These are phyloP conservation scores for Leuctra nigra DNA, from an alignment of 2,888 invertebrate species.

Conservation along the genomic window DNA sequence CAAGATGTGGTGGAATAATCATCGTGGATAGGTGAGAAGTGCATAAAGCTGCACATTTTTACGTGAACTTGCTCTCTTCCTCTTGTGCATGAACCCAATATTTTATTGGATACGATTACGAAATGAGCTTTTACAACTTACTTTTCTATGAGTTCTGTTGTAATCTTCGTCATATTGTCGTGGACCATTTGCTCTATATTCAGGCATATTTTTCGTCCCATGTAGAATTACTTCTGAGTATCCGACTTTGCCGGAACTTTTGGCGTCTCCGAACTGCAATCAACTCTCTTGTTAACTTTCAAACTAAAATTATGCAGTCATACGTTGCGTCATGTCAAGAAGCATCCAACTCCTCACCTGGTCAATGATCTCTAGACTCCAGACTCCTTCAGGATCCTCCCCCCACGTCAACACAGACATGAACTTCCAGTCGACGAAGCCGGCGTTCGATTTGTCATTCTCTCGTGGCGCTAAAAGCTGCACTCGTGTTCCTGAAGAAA, in stretches of 20 bases:
- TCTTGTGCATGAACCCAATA: too few relatives aligned
- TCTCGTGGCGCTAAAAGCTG: slow-evolving; percentile 63
- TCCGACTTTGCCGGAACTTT: slow-evolving; percentile 53
- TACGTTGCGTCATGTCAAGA: background rate
- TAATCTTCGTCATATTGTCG: slow-evolving; percentile 49
- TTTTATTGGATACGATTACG: too few relatives aligned
- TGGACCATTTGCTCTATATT: slow-evolving; percentile 52
- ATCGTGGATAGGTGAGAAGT: too few relatives aligned
- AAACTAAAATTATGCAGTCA: too few relatives aligned
- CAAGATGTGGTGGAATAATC: background rate
- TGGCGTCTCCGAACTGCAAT: slow-evolving; percentile 41
- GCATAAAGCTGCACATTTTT: background rate
- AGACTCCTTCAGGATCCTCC: slow-evolving; percentile 65
- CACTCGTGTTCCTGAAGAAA: slow-evolving; percentile 55
- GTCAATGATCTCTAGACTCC: slow-evolving; percentile 49
- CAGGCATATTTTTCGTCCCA: slow-evolving; percentile 59
- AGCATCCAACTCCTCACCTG: slow-evolving; percentile 41
- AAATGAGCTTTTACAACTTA: too few relatives aligned
- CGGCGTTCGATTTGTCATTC: slow-evolving; percentile 59
- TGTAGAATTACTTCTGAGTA: slow-evolving; percentile 57
- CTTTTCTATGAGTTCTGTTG: slow-evolving; percentile 39
- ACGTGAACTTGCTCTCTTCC: too few relatives aligned
- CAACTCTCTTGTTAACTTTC: too few relatives aligned
- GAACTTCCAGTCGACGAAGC: slow-evolving; percentile 77
- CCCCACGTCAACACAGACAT: slow-evolving; percentile 91